Evolutionary conservation across 1,140 invertebrate species (phyloP).

Genomic region (Zaprionus vittiger): DNA sequence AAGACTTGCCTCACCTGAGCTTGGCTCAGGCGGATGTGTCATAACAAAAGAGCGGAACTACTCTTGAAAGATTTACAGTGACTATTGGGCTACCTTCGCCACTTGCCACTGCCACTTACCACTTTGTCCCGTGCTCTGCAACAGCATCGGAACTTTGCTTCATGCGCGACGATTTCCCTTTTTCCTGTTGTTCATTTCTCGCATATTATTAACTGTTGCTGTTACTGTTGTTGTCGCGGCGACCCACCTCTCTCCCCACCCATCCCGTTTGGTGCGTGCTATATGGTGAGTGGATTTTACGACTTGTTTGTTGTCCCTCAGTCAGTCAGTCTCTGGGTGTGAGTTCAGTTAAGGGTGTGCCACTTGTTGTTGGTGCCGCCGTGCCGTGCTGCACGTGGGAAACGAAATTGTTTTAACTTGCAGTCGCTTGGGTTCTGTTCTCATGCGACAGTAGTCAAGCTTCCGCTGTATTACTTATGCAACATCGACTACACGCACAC

Average conservation of each 20-base stretch:
- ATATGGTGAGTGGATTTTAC: conserved; percentile 48
- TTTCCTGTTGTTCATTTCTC: conserved; percentile 53
- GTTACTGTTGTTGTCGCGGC: conserved; percentile 57
- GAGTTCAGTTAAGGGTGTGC: conserved; percentile 58
- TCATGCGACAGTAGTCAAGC: conserved; percentile 38
- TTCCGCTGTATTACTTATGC: conserved; percentile 55
- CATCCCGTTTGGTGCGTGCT: conserved; percentile 65
- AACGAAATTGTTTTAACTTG: conserved; percentile 48
- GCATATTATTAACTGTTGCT: conserved; percentile 65
- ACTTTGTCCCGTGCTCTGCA: conserved; percentile 29
- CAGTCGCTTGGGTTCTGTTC: conserved; percentile 1
- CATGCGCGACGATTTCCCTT: conserved; percentile 56
- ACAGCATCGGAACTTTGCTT: conserved; percentile 64
- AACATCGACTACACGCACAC: background rate
- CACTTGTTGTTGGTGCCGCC: conserved; percentile 61
- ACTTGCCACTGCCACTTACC: conserved; percentile 16
- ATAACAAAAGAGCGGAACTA: conserved; percentile 83
- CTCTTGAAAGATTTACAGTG: conserved; percentile 81
- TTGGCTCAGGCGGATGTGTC: conserved; percentile 1
- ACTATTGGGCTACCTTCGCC: conserved; percentile 17
- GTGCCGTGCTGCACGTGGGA: conserved; percentile 66
- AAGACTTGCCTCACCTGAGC: background rate
- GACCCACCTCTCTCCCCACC: conserved; percentile 11
- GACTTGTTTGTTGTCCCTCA: conserved; percentile 16
- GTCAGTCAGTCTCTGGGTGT: conserved; percentile 11